These are phyloP conservation scores for Etia nguti DNA, from an alignment of 2,113 vertebrate species.

Conservation along the genomic window DNA sequence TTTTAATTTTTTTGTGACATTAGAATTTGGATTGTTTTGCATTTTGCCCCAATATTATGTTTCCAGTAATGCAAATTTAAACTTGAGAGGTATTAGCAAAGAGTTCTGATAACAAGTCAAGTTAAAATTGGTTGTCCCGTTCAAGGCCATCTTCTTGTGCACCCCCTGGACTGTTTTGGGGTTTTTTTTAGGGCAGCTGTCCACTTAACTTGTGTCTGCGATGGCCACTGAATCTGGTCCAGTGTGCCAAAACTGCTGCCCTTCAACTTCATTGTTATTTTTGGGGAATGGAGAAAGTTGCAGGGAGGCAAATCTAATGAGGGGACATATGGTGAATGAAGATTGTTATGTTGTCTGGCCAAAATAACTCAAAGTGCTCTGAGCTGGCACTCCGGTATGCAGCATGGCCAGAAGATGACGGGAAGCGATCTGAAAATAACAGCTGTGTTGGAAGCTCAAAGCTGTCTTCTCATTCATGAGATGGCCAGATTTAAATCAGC, in stretches of 20 bases:
- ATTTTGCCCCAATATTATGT: background rate
- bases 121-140: background rate
- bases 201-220: background rate
- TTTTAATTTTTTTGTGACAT: background rate
- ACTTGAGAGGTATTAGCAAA: background rate
- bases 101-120: background rate
- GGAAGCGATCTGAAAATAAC: background rate
- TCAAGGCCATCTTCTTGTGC: background rate
- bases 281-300: background rate
- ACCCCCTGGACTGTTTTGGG: background rate
- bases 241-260: background rate
- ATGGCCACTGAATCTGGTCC: background rate
- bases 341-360: background rate
- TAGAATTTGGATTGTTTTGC: background rate
- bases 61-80: background rate
- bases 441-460: background rate
- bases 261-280: background rate
- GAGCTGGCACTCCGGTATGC: background rate
- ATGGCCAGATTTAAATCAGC: background rate
- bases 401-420: background rate
- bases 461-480: background rate
- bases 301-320: background rate
- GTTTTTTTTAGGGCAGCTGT: background rate
- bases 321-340: background rate
- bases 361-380: background rate